Evolutionary conservation across 1,140 invertebrate genomes (phyloP).

Genomic region (Eciton burchellii): DNA sequence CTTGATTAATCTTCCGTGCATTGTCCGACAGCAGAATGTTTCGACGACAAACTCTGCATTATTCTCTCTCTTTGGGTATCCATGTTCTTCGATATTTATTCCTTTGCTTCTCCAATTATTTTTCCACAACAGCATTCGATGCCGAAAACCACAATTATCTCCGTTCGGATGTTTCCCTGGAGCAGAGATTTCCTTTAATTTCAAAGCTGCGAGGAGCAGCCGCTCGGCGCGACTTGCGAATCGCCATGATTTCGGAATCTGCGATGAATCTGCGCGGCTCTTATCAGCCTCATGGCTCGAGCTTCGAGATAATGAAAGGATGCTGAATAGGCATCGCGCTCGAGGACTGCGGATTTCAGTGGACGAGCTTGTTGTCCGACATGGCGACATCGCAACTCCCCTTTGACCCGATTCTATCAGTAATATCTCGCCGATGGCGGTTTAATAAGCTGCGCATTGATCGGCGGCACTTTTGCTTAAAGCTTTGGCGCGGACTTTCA

Average conservation of each 20-base stretch:
- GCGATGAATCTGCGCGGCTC: neutral
- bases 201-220: too few species aligned
- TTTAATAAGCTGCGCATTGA: constrained; percentile 11
- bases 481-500: neutral
- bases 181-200: neutral
- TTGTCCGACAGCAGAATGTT: neutral
- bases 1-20: neutral
- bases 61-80: neutral
- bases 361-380: constrained; percentile 11
- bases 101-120: neutral
- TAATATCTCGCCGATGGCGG: constrained; percentile 22
- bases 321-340: constrained; percentile 42
- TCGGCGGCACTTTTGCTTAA: constrained; percentile 6
- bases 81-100: neutral
- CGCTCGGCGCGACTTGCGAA: neutral
- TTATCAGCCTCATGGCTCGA: constrained; percentile 49
- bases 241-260: constrained; percentile 17
- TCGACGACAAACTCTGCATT: constrained; percentile 5
- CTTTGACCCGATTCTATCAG: constrained; percentile 17
- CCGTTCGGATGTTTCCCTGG: too few species aligned
- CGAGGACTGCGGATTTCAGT: constrained; percentile 28
- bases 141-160: too few species aligned
- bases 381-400: constrained; percentile 17
- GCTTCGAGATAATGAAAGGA: constrained; percentile 37
- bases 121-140: too few species aligned